phyloP scores from a whole-genome alignment of 2,797 vertebrate species.

The Megalops cyprinoides region DNA sequence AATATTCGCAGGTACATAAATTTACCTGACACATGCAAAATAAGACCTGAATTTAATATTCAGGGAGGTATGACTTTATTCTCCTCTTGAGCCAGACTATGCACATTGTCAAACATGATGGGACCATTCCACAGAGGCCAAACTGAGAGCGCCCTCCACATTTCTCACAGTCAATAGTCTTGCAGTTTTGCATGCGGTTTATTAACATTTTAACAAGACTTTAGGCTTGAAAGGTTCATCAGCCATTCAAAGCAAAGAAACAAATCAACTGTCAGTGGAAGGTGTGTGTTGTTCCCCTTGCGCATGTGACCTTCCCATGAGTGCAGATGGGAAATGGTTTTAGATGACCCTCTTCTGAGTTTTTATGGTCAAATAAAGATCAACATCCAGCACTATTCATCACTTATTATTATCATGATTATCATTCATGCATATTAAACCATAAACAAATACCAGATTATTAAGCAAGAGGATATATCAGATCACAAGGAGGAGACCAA shows the following conservation, averaged over 20 bases:
- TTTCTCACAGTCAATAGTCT: conserved; percentile 61
- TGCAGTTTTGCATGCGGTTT: conserved; percentile 64
- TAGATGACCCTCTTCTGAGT: neutral
- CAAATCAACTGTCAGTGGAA: conserved; percentile 50
- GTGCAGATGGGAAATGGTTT: neutral
- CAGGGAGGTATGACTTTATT: conserved; percentile 54
- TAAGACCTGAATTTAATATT: conserved; percentile 32
- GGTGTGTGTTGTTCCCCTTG: neutral
- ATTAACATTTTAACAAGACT: conserved; percentile 62
- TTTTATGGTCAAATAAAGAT: neutral
- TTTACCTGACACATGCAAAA: conserved; percentile 31
- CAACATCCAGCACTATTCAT: no score
- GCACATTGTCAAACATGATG: conserved; percentile 57
- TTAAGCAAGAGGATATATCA: neutral
- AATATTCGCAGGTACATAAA: neutral
- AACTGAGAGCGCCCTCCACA: conserved; percentile 49
- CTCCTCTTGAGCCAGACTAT: conserved; percentile 52
- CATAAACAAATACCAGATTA: neutral
- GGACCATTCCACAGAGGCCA: conserved; percentile 51
- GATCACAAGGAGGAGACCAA: neutral
- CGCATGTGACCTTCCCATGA: neutral
- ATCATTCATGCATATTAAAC: neutral
- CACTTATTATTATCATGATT: neutral
- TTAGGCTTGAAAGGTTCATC: conserved; percentile 52
- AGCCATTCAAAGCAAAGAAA: conserved; percentile 57